Conservation (phyloP, 2,113 vertebrate species). For the Etheostoma spectabile region DNA sequence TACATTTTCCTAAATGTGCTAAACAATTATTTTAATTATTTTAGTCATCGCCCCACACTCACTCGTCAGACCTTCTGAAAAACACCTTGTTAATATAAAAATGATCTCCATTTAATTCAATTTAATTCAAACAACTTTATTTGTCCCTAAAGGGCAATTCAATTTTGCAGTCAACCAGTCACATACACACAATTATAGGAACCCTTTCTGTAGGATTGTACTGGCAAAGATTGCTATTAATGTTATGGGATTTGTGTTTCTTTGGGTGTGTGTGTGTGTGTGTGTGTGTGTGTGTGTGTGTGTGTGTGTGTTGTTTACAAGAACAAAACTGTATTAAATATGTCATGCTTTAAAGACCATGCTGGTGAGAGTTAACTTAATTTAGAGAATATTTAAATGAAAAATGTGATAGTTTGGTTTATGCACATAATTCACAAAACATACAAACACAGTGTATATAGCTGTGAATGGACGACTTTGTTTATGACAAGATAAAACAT, state of each 20-base stretch:
- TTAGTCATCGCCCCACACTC: neutral
- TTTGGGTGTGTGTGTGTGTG: too few species aligned
- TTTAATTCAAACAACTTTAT: too few species aligned
- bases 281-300: too few species aligned
- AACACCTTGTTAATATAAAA: neutral
- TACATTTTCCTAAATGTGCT: too few species aligned
- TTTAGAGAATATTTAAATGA: neutral
- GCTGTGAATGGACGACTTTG: neutral
- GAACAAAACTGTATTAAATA: conserved; percentile 9
- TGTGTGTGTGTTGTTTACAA: neutral
- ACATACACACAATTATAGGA: neutral
- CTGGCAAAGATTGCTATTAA: neutral
- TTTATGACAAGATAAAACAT: too few species aligned
- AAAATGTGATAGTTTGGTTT: neutral
- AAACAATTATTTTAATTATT: too few species aligned
- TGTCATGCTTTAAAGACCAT: neutral
- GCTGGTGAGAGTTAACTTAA: neutral
- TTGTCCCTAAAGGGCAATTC: too few species aligned
- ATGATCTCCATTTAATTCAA: too few species aligned
- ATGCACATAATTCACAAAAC: neutral
- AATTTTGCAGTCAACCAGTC: too few species aligned
- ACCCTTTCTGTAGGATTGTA: neutral
- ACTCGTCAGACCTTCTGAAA: neutral
- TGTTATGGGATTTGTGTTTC: too few species aligned
- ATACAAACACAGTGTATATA: neutral